A percentile compares a stretch with the other conserved stretches of the same genome.
These are phyloP conservation scores for Troides oblongomaculatus DNA, from an alignment of 2,888 invertebrate species.

Conservation along the genomic window DNA sequence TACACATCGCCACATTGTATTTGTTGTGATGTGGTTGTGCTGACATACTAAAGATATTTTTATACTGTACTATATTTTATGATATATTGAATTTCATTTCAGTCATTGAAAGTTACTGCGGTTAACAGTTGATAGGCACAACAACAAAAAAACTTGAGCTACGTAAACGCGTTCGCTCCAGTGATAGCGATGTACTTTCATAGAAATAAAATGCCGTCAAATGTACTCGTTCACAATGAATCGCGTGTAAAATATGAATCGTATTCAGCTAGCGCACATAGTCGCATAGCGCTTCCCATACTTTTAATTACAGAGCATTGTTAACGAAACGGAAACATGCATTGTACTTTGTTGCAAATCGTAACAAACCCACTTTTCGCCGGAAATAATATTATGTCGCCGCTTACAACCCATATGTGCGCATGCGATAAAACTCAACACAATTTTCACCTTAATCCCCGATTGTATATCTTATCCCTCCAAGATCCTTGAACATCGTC, in stretches of 20 bases:
- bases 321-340: slow-evolving; percentile 27
- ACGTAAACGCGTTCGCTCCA: not conserved
- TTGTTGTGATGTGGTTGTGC: too few relatives aligned
- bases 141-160: not conserved
- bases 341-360: slow-evolving; percentile 26
- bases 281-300: slow-evolving; percentile 22
- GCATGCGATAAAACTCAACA: not conserved
- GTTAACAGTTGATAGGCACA: not conserved
- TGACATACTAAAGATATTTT: too few relatives aligned
- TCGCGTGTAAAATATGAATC: slow-evolving; percentile 14
- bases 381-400: slow-evolving; percentile 26
- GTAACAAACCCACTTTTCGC: slow-evolving; percentile 19
- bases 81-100: too few relatives aligned
- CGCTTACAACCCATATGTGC: slow-evolving; percentile 5
- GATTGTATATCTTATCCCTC: not conserved
- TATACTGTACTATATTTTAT: too few relatives aligned
- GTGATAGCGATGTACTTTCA: not conserved
- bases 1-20: too few relatives aligned
- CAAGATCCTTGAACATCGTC: not conserved
- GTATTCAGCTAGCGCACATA: slow-evolving; percentile 2
- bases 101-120: not conserved
- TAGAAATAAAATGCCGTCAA: slow-evolving; percentile 1
- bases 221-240: slow-evolving; percentile 7
- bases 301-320: slow-evolving; percentile 27
- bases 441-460: not conserved